Evolutionary conservation across 2,888 invertebrate species (phyloP), one percentile per base, ranked within the genome.

Genomic region (Sussaba pulchella): DNA sequence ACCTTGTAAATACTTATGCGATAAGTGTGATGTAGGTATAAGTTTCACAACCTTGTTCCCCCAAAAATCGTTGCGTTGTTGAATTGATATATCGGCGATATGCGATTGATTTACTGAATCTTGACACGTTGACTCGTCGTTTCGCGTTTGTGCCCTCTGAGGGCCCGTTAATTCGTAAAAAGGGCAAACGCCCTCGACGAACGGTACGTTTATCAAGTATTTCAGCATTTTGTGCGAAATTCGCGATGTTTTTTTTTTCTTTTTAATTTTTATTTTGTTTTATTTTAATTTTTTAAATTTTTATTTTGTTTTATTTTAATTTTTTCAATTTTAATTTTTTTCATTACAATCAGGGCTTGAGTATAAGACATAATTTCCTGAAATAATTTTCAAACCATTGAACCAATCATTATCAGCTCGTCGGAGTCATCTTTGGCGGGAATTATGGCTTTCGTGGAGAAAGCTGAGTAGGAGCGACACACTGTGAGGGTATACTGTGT

Each of bases 1-100:
- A 85, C 71, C 81, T 85, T 88, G 87, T 91, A 90, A 89, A 91
- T 89, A 90, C 83, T 83, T 91, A 90, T 91, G 91, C 84, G 77
- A 90, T 90, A 90, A 87, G 85, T 85, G 84, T 86, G 85, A 73
- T 73, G 66, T 86, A 84, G 69, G 66, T 73, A 19, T 39, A 73
- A 81, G 72, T 59, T 73, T 59, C 43, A 64, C 72, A 26, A 45
- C 59, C 69, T 41, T 50, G 67, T 74, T 81, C 64, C 61, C 67
- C 77, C 67, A 66, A n/a, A n/a, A n/a, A n/a, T n/a, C 8, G 66
- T 79, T 78, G 54, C 59, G 54, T 31, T 66, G 59, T 57, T 70
- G 41, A 64, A 73, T 41, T 76, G 67, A 41, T 71, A 36, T 54
- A 19, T 74, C 59, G 47, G 45, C n/a, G 43, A 67, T 43, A 71